A percentile compares a stretch with the other conserved stretches of the same genome.
phyloP scores from a whole-genome alignment of 2,113 vertebrate species.

The Amphiprion percula region DNA sequence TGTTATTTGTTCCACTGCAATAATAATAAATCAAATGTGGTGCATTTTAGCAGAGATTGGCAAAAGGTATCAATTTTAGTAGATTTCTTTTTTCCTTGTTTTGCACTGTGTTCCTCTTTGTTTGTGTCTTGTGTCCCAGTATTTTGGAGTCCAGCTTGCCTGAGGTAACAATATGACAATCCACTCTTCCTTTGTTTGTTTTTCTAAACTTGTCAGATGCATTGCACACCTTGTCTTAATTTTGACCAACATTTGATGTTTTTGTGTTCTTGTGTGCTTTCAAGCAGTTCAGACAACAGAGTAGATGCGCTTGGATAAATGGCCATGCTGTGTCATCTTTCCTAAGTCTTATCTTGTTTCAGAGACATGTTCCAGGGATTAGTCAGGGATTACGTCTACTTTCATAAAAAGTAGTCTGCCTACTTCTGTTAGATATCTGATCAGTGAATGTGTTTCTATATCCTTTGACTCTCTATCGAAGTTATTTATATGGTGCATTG shows the following conservation, averaged over 20 bases:
- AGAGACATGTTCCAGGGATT: constrained; percentile 46
- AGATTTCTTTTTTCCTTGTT: not conserved
- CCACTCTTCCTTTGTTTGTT: constrained; percentile 7
- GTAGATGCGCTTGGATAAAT: constrained; percentile 4
- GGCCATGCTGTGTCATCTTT: constrained; percentile 27
- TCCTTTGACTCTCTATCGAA: constrained; percentile 20
- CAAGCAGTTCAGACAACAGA: not conserved
- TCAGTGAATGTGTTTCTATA: constrained; percentile 38
- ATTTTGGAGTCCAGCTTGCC: constrained; percentile 21
- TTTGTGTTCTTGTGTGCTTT: constrained; percentile 12
- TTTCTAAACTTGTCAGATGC: constrained; percentile 30
- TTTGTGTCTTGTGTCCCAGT: not conserved
- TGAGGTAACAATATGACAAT: constrained; percentile 27
- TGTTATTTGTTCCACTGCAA: constrained; percentile 49
- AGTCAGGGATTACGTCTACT: constrained; percentile 48
- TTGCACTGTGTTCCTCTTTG: constrained; percentile 12
- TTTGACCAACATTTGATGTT: constrained; percentile 6
- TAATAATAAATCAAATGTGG: constrained; percentile 38
- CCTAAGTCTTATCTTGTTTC: constrained; percentile 45
- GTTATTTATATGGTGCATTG: constrained; percentile 57
- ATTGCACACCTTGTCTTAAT: constrained; percentile 4
- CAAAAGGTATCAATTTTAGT: constrained; percentile 3
- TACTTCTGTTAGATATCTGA: constrained; percentile 20
- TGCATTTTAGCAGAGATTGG: constrained; percentile 29
- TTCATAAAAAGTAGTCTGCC: constrained; percentile 28